These are phyloP conservation scores for Atta cephalotes DNA, from an alignment of 1,140 invertebrate genomes.

Conservation along the genomic window DNA sequence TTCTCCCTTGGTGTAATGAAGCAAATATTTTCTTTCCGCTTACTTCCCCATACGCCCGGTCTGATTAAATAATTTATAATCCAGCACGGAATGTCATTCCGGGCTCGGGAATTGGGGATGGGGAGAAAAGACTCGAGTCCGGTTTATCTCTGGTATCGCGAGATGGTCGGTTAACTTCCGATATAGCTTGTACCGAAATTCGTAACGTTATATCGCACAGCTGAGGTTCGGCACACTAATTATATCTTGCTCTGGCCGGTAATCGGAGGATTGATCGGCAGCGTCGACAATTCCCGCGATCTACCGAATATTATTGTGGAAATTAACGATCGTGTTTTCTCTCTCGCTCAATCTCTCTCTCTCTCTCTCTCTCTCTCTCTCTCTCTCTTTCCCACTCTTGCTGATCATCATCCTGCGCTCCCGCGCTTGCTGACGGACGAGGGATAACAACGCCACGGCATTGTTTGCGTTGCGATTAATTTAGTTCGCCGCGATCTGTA, in stretches of 20 bases:
- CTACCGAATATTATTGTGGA: conserved; percentile 47
- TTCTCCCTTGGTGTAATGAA: conserved; percentile 77
- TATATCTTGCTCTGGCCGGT: conserved; percentile 57
- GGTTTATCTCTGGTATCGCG: conserved; percentile 73
- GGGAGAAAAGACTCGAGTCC: neutral
- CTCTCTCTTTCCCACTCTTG: neutral
- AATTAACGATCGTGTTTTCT: conserved; percentile 47
- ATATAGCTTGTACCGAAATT: conserved; percentile 64
- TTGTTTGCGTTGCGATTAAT: conserved; percentile 65
- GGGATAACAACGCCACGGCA: conserved; percentile 57
- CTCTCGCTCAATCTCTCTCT: too few species aligned
- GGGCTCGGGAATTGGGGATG: neutral
- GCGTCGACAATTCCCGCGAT: conserved; percentile 54
- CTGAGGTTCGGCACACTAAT: conserved; percentile 49
- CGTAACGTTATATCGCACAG: conserved; percentile 48
- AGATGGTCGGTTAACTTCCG: conserved; percentile 74
- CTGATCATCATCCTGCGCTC: conserved; percentile 40
- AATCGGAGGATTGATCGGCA: conserved; percentile 61
- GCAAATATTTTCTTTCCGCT: conserved; percentile 84
- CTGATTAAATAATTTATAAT: conserved; percentile 86
- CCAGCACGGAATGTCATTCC: conserved; percentile 81
- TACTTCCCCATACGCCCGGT: conserved; percentile 64
- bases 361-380: neutral
- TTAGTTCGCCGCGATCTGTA: conserved; percentile 59
- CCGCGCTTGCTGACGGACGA: conserved; percentile 38